Evolutionary conservation across 2,113 vertebrate species (phyloP).

Genomic region (Lycocorax pyrrhopterus): DNA sequence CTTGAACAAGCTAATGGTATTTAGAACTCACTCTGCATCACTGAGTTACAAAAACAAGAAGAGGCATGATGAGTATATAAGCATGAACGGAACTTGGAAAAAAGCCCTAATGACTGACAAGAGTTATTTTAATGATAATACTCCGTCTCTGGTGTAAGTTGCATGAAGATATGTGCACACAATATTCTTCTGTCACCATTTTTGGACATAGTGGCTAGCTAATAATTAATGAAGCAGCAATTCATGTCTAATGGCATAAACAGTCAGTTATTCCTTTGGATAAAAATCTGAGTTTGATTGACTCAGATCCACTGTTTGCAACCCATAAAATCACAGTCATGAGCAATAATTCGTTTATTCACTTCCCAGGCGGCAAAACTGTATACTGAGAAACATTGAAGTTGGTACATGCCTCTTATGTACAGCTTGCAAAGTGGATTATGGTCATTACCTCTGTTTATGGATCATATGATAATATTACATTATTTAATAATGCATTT

Average conservation of each 20-base stretch:
- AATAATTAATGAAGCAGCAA: conserved; percentile 66
- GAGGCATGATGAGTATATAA: conserved; percentile 33
- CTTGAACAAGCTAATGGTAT: neutral
- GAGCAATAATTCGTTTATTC: conserved; percentile 36
- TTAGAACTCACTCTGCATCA: conserved; percentile 35
- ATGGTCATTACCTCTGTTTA: neutral
- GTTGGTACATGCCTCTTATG: neutral
- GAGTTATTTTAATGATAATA: conserved; percentile 33
- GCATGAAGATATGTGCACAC: neutral
- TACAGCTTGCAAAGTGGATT: neutral
- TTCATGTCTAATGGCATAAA: conserved; percentile 51
- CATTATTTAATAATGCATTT: neutral
- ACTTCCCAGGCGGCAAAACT: neutral
- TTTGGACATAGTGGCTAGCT: conserved; percentile 28
- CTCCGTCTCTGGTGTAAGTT: neutral
- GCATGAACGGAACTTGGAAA: conserved; percentile 57
- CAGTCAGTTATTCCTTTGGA: conserved; percentile 41
- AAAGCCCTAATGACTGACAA: conserved; percentile 59
- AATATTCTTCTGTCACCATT: conserved; percentile 52
- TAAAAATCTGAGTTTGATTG: conserved; percentile 46
- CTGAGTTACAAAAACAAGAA: conserved; percentile 59
- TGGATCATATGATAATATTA: neutral
- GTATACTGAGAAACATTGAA: neutral
- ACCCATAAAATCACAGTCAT: conserved; percentile 26
- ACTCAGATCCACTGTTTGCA: conserved; percentile 36